Base-by-base conservation (phyloP, 2,888 invertebrate species). In the Julus scandinavius region DNA sequence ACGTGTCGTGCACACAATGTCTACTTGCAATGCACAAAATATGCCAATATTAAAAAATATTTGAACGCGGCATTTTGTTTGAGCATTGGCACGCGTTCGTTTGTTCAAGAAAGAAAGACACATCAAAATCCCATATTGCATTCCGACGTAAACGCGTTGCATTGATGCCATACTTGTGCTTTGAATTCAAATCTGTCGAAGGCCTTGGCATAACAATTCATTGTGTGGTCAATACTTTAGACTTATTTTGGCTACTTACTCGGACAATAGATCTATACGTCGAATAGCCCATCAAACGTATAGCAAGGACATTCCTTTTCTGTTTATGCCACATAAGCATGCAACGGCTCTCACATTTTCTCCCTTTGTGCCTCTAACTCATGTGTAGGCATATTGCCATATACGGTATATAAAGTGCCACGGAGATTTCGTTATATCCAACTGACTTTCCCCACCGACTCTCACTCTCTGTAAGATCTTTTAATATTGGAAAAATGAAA, bases 401-500 rank as follows among this genome's bases (percentile, higher is more conserved):
- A 49, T 49, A 49, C 9, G 72, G 29, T 72, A 72, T 72, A 72
- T 72, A 72, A 72, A 72, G 29, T 72, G 72, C n/a, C 63, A 72
- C 72, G 20, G 72, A 72, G 72, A 72, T 29, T 72, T 72, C 29
- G n/a, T 29, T 72, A 6, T 72, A 29, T 72, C 9, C 72, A 72
- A n/a, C 72, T 72, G 72, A 72, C 72, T 72, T 72, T 72, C 63
- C 63, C 63, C 63, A 63, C n/a, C 63, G 63, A 17, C 63, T 63
- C 29, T 11, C 72, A 9, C 72, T 20, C 72, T 9, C n/a, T 72
- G 29, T 72, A 29, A 29, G 72, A 20, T 72, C 72, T 72, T 72
- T 72, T 72, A 72, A 72, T 72, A 72, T 72, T 72, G 72, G 72
- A 72, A 20, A 72, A 72, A 72, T 20, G 72, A 72, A 72, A 72